Conservation (phyloP, 2,797 vertebrate species). For the Gallirallus australis region DNA sequence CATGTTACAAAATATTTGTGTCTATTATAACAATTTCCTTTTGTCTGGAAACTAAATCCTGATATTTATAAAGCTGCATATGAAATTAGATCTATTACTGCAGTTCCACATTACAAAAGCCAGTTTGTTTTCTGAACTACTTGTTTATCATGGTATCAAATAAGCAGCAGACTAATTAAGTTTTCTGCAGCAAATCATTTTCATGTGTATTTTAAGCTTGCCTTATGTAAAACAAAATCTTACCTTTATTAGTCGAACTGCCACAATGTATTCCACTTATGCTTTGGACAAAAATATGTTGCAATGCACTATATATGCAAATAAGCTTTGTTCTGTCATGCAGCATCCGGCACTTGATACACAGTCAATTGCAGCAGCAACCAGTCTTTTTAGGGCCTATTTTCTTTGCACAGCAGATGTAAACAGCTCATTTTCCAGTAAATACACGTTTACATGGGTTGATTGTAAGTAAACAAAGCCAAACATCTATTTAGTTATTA, state of each 20-base stretch:
- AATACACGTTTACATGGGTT: constrained; percentile 56
- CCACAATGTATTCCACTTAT: constrained; percentile 59
- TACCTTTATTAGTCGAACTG: constrained; percentile 74
- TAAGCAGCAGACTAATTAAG: background rate
- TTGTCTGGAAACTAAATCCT: background rate
- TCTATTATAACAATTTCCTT: background rate
- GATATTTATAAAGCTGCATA: background rate
- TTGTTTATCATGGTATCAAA: background rate
- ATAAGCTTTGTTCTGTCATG: constrained; percentile 70
- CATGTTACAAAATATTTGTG: background rate
- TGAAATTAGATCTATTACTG: background rate
- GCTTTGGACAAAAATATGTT: constrained; percentile 69
- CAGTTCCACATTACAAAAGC: background rate
- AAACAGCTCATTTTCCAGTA: constrained; percentile 66
- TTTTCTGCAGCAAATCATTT: background rate
- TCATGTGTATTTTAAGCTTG: background rate
- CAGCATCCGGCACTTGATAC: constrained; percentile 67
- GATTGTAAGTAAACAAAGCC: constrained; percentile 71
- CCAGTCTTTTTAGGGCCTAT: constrained; percentile 56
- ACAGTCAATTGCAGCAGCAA: constrained; percentile 65
- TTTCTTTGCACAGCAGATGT: constrained; percentile 64
- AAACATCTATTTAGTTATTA: constrained; percentile 73
- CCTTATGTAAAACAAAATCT: constrained; percentile 56
- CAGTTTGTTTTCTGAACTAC: background rate
- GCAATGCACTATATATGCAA: constrained; percentile 69